Base-by-base conservation (phyloP, 2,888 invertebrate species). In the Lydus trimaculatus region DNA sequence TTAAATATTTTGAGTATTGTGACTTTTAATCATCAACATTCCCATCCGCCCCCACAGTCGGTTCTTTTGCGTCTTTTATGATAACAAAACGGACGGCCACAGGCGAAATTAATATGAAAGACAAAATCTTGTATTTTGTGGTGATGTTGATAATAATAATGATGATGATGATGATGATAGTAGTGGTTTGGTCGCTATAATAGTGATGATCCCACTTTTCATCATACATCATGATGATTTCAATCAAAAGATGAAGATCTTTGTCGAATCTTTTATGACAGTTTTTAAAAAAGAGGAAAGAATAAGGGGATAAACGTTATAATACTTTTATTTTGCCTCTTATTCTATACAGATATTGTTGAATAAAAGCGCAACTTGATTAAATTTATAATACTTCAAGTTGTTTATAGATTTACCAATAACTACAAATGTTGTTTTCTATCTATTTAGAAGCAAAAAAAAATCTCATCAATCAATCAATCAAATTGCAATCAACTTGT, bases 71-170 rank as follows among this genome's bases (percentile, higher is more conserved):
- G 74, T 76, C 77, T 78, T 78, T 78, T 78, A 76, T 78, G 78
- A 1, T 31, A 3, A 7, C 8, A 31, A 66, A 73, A 67, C 72
- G 74, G 76, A 78, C 77, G 69, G 75, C 80, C 76, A 73, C 67
- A 66, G 74, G 79, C 78, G 64, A 73, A 75, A 80, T 78, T 77
- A 79, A 77, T 74, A 76, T 70, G 76, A 70, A 69, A 73, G 61
- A 56, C 33, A 43, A 43, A 4, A 61, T n/a, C n/a, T n/a, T n/a
- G n/a, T n/a, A 15, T 61, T 58, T 59, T 48, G 36, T 48, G 20
- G 43, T 43, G 17, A 1, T 43, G 43, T n/a, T n/a, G n/a, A n/a
- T n/a, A n/a, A 4, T 17, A 5, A 17, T 43, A 17, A 6, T 43
- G n/a, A 17, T 17, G 43, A 48, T 48, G 2, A 5, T 36, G 15